Percentiles rank a stretch among this genome's conserved stretches.
Evolutionary conservation across 2,113 vertebrate species (phyloP).

Genomic region (Bos indicus): DNA sequence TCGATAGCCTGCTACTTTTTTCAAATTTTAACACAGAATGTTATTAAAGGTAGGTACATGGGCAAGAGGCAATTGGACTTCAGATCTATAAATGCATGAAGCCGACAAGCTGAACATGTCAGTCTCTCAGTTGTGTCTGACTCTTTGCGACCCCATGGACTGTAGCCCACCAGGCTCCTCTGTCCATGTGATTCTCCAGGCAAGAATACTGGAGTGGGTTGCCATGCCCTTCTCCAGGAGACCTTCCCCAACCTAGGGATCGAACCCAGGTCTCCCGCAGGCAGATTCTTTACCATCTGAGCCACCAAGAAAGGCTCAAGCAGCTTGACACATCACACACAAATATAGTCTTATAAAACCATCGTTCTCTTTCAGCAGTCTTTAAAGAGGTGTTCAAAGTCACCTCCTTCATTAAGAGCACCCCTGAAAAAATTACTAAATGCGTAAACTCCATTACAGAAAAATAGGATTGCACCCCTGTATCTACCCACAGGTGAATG

Average conservation of each 20-base stretch:
- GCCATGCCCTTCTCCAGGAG: neutral
- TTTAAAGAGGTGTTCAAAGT: conserved; percentile 71
- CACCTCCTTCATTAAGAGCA: conserved; percentile 51
- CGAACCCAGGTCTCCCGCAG: accelerated
- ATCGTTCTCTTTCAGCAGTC: conserved; percentile 61
- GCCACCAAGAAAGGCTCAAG: neutral
- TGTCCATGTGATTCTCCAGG: neutral
- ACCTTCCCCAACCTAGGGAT: neutral
- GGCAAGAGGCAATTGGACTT: neutral
- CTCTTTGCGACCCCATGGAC: accelerated
- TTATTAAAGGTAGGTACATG: conserved; percentile 47
- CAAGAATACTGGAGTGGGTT: neutral
- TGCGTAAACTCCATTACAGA: neutral
- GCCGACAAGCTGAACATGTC: neutral
- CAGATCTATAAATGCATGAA: conserved; percentile 35
- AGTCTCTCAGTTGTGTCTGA: neutral
- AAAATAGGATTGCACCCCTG: neutral
- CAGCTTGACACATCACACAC: neutral
- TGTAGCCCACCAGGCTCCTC: neutral
- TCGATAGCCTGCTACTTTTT: neutral
- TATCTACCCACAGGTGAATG: too few relatives aligned
- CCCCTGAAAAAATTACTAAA: conserved; percentile 39
- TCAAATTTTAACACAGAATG: conserved; percentile 45
- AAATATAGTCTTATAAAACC: conserved; percentile 69
- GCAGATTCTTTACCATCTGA: neutral